phyloP scores from a whole-genome alignment of 1,140 invertebrate species.

The Apis mellifera region Amel_HAv3.1 CM009931.2:12117001-12117500 shows the following conservation, averaged over 20 bases:
- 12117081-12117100: slow-evolving; percentile 67
- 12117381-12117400: no score
- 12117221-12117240: background rate
- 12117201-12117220: background rate
- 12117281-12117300: background rate
- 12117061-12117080: slow-evolving; percentile 60
- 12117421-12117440: no score
- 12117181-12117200: background rate
- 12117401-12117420: no score
- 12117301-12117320: background rate
- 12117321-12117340: background rate
- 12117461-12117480: no score
- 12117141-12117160: background rate
- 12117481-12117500: no score
- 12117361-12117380: background rate
- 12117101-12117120: slow-evolving; percentile 64
- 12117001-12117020: slow-evolving; percentile 60
- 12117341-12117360: background rate
- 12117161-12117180: no score
- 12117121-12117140: slow-evolving; percentile 4
- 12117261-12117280: background rate
- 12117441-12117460: no score
- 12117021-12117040: slow-evolving; percentile 69
- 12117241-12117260: no score
- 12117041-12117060: slow-evolving; percentile 58